These are phyloP conservation scores for Nyctalus aviator DNA, from an alignment of 2,797 vertebrate genomes.

Conservation along the genomic window DNA sequence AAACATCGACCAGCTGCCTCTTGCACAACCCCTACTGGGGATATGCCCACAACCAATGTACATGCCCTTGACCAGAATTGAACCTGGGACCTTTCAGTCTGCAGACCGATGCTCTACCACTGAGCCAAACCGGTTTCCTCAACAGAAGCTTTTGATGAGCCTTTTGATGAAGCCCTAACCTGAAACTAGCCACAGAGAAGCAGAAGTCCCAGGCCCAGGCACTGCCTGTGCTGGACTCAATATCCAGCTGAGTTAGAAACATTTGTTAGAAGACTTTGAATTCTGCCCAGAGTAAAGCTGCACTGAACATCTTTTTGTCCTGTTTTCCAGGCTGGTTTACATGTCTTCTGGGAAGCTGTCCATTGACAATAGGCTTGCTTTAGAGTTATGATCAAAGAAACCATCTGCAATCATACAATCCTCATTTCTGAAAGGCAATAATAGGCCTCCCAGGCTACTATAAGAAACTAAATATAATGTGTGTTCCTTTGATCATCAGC, in stretches of 20 bases:
- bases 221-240: not conserved
- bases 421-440: slow-evolving; percentile 64
- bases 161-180: not conserved
- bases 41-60: too few species aligned
- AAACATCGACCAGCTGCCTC: too few species aligned
- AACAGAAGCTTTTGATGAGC: not conserved
- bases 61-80: too few species aligned
- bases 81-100: too few species aligned
- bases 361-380: slow-evolving; percentile 56
- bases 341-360: slow-evolving; percentile 60
- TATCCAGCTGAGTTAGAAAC: not conserved
- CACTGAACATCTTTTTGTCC: slow-evolving; percentile 36
- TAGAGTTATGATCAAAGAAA: slow-evolving; percentile 71
- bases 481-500: slow-evolving; percentile 66
- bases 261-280: slow-evolving; percentile 58
- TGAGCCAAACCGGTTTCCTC: not conserved
- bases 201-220: not conserved
- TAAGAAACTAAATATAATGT: slow-evolving; percentile 44
- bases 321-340: slow-evolving; percentile 59
- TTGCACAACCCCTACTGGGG: too few species aligned
- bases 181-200: not conserved
- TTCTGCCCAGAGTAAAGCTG: slow-evolving; percentile 47
- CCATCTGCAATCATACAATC: slow-evolving; percentile 36
- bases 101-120: too few species aligned
- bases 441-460: slow-evolving; percentile 7